These are phyloP conservation scores for Sarotherodon lohbergeri DNA, from an alignment of 2,113 vertebrate genomes.

Conservation along the genomic window DNA sequence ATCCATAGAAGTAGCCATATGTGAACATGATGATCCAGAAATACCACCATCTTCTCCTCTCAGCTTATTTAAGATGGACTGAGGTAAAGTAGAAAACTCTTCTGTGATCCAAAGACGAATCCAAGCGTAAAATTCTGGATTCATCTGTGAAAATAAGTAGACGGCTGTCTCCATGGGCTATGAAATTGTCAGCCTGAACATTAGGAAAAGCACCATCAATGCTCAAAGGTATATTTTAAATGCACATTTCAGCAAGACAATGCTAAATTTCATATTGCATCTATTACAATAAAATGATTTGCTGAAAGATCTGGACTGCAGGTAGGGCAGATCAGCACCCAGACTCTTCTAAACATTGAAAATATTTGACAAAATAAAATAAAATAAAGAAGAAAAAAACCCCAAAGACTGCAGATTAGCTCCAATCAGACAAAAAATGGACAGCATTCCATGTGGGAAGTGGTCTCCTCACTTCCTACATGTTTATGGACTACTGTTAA, in stretches of 20 bases:
- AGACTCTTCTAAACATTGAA: background rate
- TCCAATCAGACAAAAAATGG: background rate
- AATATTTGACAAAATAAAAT: too few relatives aligned
- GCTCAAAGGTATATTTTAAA: background rate
- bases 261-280: background rate
- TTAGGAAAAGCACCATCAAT: background rate
- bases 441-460: background rate
- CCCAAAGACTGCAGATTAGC: background rate
- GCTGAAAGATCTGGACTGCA: background rate
- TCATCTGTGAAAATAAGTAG: background rate
- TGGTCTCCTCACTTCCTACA: background rate
- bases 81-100: background rate
- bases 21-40: rapidly evolving
- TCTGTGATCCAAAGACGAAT: background rate
- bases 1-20: background rate
- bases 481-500: background rate
- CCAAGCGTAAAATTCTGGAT: background rate
- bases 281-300: background rate
- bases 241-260: background rate
- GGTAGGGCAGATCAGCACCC: background rate
- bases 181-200: background rate
- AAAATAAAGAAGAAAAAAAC: too few relatives aligned
- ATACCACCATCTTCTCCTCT: background rate
- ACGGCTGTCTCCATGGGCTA: rapidly evolving
- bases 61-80: rapidly evolving